Evolutionary conservation across 2,888 invertebrate species (phyloP).

Genomic region (Lepidocyrtinus sp.): DNA sequence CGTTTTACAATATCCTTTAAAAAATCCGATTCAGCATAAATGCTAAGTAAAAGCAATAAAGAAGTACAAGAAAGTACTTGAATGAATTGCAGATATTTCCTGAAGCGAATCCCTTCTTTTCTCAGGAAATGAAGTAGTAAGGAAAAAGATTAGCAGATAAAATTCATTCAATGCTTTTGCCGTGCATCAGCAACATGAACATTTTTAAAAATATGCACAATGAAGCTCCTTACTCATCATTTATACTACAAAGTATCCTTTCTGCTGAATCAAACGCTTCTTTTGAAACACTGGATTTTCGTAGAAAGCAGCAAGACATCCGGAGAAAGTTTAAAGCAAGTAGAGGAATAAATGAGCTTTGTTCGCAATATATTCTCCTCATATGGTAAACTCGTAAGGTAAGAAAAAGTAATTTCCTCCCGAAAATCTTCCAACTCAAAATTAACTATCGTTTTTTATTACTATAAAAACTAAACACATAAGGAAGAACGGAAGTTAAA

Average conservation of each 20-base stretch:
- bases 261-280: no score
- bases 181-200: neutral
- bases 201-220: neutral
- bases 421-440: neutral
- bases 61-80: neutral
- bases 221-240: no score
- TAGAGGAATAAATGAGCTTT: no score
- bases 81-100: neutral
- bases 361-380: no score
- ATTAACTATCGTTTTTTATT: neutral
- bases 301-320: neutral
- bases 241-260: no score
- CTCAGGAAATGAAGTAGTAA: neutral
- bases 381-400: neutral
- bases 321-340: neutral
- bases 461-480: neutral
- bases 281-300: neutral
- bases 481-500: neutral
- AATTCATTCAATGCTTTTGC: neutral
- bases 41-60: no score
- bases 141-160: neutral
- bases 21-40: no score
- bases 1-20: no score
- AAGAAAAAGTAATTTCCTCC: neutral
- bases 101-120: neutral